These are phyloP conservation scores for Sceloporus tristichus DNA, from an alignment of 2,113 vertebrate genomes.

Conservation along the genomic window DNA sequence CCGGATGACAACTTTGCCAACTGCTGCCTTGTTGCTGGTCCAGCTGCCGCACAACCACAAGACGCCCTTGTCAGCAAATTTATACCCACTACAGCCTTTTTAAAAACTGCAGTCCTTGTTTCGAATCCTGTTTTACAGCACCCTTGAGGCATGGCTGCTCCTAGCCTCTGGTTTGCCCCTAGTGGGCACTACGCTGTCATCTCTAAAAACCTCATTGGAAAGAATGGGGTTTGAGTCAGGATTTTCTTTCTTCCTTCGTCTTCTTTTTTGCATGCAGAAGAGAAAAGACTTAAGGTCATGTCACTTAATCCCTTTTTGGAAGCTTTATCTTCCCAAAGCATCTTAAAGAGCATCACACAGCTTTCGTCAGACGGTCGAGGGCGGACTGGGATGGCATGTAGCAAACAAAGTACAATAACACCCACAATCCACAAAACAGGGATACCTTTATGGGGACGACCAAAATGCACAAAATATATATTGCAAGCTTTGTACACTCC, in stretches of 20 bases:
- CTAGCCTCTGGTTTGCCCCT: background rate
- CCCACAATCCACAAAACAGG: too few species aligned
- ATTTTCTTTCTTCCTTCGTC: background rate
- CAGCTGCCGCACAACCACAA: background rate
- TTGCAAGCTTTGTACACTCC: too few species aligned
- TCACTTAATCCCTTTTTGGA: background rate
- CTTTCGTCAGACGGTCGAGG: background rate
- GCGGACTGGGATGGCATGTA: background rate
- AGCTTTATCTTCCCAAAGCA: too few species aligned
- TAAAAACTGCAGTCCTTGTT: background rate
- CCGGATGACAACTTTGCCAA: background rate
- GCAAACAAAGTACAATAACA: too few species aligned
- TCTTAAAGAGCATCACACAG: background rate
- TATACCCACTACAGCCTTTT: background rate
- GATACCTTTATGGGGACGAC: too few species aligned
- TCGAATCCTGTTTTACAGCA: background rate
- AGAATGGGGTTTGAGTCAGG: background rate
- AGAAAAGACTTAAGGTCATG: background rate
- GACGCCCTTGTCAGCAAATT: slow-evolving; percentile 10
- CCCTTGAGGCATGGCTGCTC: background rate
- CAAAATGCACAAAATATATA: too few species aligned
- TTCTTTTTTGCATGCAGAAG: background rate
- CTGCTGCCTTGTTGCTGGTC: background rate
- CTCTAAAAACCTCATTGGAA: background rate
- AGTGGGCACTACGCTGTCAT: slow-evolving; percentile 5